phyloP scores from a whole-genome alignment of 2,113 vertebrate genomes.

The Eptesicus fuscus region DNA sequence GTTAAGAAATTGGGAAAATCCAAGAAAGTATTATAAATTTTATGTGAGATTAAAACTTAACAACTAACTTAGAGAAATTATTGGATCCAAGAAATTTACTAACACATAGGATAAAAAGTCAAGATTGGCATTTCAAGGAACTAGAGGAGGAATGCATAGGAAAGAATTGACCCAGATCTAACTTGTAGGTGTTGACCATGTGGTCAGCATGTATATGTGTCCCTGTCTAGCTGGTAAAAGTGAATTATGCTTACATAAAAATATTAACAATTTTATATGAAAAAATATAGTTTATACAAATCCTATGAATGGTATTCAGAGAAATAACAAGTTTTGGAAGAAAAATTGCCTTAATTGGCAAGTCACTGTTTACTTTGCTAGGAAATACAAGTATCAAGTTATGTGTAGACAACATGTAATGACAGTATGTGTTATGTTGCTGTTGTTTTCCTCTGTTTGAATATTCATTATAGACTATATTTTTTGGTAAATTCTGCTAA shows the following conservation, averaged over 20 bases:
- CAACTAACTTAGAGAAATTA: not conserved
- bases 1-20: not conserved
- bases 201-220: not conserved
- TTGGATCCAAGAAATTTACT: not conserved
- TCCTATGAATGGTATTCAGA: not conserved
- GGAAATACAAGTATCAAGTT: not conserved
- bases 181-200: not conserved
- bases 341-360: not conserved
- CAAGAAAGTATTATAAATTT: not conserved
- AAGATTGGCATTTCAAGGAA: not conserved
- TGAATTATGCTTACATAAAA: not conserved
- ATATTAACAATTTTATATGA: not conserved
- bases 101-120: not conserved
- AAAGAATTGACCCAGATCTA: not conserved
- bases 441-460: not conserved
- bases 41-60: constrained; percentile 13
- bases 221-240: not conserved
- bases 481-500: not conserved
- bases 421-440: not conserved
- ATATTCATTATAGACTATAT: not conserved
- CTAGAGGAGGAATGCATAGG: not conserved
- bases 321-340: not conserved
- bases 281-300: not conserved
- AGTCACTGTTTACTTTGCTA: not conserved
- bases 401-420: not conserved